Evolutionary conservation across 2,888 invertebrate genomes (phyloP), one percentile per base, ranked within the genome.

Genomic region (Helleia helle): DNA sequence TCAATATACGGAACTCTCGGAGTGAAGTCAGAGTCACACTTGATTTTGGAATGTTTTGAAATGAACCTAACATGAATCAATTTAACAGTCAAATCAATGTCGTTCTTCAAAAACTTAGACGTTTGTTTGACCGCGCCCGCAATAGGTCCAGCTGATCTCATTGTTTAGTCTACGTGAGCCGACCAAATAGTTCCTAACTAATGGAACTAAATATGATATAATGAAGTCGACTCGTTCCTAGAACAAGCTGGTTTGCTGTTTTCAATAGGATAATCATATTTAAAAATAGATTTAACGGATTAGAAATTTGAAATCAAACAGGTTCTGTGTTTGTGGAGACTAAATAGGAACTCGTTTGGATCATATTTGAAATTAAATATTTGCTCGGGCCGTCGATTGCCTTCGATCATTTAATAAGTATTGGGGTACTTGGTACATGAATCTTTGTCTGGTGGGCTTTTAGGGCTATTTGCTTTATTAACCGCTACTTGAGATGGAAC

Each of bases 141-240:
- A 47, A 47, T 50, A 44, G 42, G 46, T 55, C 54, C 65, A 65
- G 68, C 71, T 83, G 81, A 81, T 74, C 73, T 80, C 81, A 83
- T 80, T 83, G 83, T 81, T 83, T 83, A 81, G 83, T 83, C 83
- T 83, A 75, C 72, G 44, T 57, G 54, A 62, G 65, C 56, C 54
- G 64, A 49, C 54, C 58, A 69, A 71, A 72, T 70, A 43, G 51
- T 55, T 52, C 43, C 47, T 45, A 48, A 45, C 41, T 31, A 50
- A 47, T 50, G 40, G 38, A 49, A 45, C 37, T 40, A 39, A 29
- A 27, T 45, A 36, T 44, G 28, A 14, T 9, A 43, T 31, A 38
- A 41, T 28, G 34, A 38, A 34, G 17, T 34, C 22, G 22, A 34
- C 22, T 34, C 34, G 34, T 34, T 34, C 22, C 34, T 12, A 22